Evolutionary conservation across 1,140 invertebrate species (phyloP), one percentile per base, ranked within the genome.

Genomic region (Diuraphis noxia): DNA sequence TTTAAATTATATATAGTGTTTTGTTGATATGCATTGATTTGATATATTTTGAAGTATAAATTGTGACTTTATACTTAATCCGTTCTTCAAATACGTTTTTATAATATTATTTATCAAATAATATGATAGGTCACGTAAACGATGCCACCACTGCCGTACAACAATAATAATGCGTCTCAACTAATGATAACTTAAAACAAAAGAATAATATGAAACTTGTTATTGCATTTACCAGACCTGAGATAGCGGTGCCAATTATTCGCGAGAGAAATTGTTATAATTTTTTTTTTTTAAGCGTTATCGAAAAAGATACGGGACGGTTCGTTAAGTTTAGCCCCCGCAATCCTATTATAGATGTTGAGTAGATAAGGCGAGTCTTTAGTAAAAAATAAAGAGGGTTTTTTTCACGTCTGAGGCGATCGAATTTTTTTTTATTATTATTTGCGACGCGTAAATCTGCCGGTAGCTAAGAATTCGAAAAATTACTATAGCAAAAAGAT

Each of bases 361-460:
- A n/a, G 72, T 43, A 81, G 89, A 91, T 91, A 91, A 90, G 77
- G 25, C n/a, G 89, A 82, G 34, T 91, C 88, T 82, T 38, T 81
- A 38, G 89, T 38, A 36, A 81, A 91, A 82, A 79, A 77, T n/a
- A n/a, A 89, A 25, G 1, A 0, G 25, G 5, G 0, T 91, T 91
- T 91, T 91, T 91, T 91, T 91, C 89, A 77, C 89, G 89, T 91
- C 89, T 91, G 89, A 49, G 77, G 89, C 89, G 77, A 49, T 79
- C 72, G 63, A 89, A 43, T 88, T 88, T 40, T n/a, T 87, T 63
- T 88, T 52, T n/a, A n/a, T n/a, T n/a, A n/a, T n/a, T n/a, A 88
- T 63, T 63, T 88, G 49, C 86, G 36, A 89, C 41, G 72, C 40
- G 43, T 49, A 91, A 82, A 63, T 82, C 41, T 79, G 77, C 88